phyloP scores from a whole-genome alignment of 2,797 vertebrate genomes.

The Caiman crocodilus region DNA sequence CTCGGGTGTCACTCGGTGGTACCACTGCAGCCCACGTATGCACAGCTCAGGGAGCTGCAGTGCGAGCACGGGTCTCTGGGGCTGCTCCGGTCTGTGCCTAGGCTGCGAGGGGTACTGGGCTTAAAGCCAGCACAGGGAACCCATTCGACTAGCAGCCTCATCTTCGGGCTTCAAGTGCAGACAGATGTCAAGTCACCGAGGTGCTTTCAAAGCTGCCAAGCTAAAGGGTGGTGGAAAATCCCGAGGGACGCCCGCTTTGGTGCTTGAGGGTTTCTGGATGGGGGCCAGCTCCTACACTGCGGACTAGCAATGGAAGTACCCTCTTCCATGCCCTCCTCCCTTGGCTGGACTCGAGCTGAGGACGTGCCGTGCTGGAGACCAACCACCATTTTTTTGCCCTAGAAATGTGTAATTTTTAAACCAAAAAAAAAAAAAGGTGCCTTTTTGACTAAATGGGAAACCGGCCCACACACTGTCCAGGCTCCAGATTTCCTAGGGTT shows the following conservation, averaged over 20 bases:
- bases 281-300: not conserved
- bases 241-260: not conserved
- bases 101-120: too few relatives aligned
- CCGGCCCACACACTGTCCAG: too few relatives aligned
- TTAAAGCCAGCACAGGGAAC: not conserved
- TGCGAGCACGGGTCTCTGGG: too few relatives aligned
- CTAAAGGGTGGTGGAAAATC: not conserved
- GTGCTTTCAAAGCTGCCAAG: not conserved
- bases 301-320: too few relatives aligned
- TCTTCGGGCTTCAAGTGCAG: too few relatives aligned
- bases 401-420: not conserved
- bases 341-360: not conserved
- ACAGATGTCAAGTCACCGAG: not conserved
- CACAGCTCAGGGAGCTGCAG: too few relatives aligned
- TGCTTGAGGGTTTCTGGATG: not conserved
- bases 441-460: not conserved
- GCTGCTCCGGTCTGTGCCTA: too few relatives aligned
- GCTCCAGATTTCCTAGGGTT: too few relatives aligned
- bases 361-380: not conserved
- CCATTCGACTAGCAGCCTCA: too few relatives aligned
- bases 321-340: not conserved
- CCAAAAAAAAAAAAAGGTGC: not conserved
- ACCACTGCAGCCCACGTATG: too few relatives aligned
- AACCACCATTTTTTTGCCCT: not conserved
- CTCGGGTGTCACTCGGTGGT: too few relatives aligned